Conservation (phyloP, 2,113 vertebrate species). For the Dascyllus trimaculatus region DNA sequence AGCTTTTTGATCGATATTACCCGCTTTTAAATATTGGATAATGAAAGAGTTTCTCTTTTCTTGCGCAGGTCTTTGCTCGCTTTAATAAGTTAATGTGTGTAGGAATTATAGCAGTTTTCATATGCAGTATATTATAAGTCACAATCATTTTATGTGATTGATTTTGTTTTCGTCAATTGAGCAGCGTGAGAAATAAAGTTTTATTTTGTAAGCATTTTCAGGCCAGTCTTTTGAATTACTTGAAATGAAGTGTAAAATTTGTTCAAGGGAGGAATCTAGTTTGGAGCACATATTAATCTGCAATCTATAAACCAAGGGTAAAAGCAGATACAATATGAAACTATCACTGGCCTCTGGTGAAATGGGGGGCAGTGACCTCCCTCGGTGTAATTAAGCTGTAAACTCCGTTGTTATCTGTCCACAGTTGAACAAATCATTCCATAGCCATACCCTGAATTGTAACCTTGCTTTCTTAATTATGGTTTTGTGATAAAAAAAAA, state of each 20-base stretch:
- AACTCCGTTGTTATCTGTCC: slow-evolving; percentile 51
- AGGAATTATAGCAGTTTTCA: neutral
- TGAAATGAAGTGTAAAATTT: slow-evolving; percentile 13
- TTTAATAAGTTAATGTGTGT: neutral
- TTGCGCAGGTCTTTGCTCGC: slow-evolving; percentile 1
- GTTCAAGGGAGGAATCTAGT: slow-evolving; percentile 37
- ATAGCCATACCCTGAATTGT: slow-evolving; percentile 25
- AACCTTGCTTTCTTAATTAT: slow-evolving; percentile 60
- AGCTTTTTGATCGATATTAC: slow-evolving; percentile 24
- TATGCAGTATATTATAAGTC: neutral
- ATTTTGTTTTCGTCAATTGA: neutral
- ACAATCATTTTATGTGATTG: neutral
- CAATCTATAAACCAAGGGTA: slow-evolving; percentile 58
- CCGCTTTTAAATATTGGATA: slow-evolving; percentile 11
- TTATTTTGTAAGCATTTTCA: slow-evolving; percentile 2
- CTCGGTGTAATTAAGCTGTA: slow-evolving; percentile 67
- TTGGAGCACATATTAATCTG: slow-evolving; percentile 43
- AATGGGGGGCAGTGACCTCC: slow-evolving; percentile 77
- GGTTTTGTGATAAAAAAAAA: slow-evolving; percentile 33
- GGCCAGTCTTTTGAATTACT: slow-evolving; percentile 5
- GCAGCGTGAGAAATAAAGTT: neutral
- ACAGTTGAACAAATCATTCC: slow-evolving; percentile 48
- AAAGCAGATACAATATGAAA: slow-evolving; percentile 57
- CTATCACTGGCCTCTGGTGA: slow-evolving; percentile 64
- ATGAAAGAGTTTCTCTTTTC: slow-evolving; percentile 24